Evolutionary conservation across 1,140 invertebrate species (phyloP).

Genomic region (Anadara kagoshimensis): DNA sequence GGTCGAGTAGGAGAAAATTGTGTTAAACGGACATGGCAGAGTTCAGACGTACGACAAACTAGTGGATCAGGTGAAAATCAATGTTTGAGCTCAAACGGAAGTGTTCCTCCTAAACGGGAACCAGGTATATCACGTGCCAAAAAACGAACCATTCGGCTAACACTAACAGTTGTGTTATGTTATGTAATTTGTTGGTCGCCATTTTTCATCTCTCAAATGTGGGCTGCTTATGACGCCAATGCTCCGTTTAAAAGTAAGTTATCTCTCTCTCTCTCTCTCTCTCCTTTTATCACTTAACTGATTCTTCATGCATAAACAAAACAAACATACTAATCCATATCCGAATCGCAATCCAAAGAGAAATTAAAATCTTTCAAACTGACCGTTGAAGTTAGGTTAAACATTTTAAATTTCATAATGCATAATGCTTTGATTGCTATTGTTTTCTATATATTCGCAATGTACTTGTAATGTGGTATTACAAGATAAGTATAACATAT

Average conservation of each 20-base stretch:
- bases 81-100: not conserved
- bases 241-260: constrained; percentile 56
- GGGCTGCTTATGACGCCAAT: constrained; percentile 58
- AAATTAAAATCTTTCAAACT: too few relatives aligned
- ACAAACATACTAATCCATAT: too few relatives aligned
- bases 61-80: not conserved
- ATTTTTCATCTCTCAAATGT: constrained; percentile 78
- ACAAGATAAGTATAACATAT: too few relatives aligned
- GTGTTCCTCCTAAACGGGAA: not conserved
- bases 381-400: too few relatives aligned
- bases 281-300: too few relatives aligned
- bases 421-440: too few relatives aligned
- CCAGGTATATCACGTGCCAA: constrained; percentile 73
- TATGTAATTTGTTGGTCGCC: constrained; percentile 85
- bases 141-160: constrained; percentile 86
- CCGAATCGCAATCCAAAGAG: too few relatives aligned
- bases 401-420: too few relatives aligned
- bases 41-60: not conserved
- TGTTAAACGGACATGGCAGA: not conserved
- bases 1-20: constrained; percentile 42
- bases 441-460: too few relatives aligned
- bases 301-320: too few relatives aligned
- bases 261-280: too few relatives aligned
- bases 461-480: too few relatives aligned
- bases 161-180: constrained; percentile 83